These are phyloP conservation scores for Nycticebus coucang DNA, from an alignment of 2,113 vertebrate genomes.

Conservation along the genomic window DNA sequence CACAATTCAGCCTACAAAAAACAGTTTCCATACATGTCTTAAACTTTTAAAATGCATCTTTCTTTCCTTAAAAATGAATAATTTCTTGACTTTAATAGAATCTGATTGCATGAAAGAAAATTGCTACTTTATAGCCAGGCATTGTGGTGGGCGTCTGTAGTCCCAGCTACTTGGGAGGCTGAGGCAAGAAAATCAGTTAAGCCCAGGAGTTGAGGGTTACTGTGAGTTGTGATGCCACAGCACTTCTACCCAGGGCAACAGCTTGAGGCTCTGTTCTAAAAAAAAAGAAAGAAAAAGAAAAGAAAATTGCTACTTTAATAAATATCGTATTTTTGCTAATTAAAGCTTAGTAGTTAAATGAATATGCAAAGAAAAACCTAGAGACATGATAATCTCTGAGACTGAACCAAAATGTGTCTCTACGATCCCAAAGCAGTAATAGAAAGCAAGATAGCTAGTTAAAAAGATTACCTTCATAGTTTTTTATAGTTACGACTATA, in stretches of 20 bases:
- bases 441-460: background rate
- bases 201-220: too few species aligned
- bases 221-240: too few species aligned
- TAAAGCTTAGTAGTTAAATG: background rate
- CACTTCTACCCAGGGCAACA: too few species aligned
- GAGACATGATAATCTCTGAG: background rate
- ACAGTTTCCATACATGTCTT: background rate
- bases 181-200: too few species aligned
- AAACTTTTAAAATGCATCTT: background rate
- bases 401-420: background rate
- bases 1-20: background rate
- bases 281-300: background rate
- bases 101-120: background rate
- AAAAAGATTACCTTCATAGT: background rate
- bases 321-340: background rate
- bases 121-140: background rate
- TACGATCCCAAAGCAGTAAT: background rate
- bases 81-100: slow-evolving; percentile 7
- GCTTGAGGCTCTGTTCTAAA: too few species aligned
- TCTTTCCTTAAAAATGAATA: slow-evolving; percentile 25
- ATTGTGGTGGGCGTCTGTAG: too few species aligned
- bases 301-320: slow-evolving; percentile 30
- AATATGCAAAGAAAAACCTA: background rate
- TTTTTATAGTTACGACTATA: background rate
- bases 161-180: too few species aligned